phyloP scores from a whole-genome alignment of 2,888 invertebrate genomes.

The Pachydiplax longipennis region DNA sequence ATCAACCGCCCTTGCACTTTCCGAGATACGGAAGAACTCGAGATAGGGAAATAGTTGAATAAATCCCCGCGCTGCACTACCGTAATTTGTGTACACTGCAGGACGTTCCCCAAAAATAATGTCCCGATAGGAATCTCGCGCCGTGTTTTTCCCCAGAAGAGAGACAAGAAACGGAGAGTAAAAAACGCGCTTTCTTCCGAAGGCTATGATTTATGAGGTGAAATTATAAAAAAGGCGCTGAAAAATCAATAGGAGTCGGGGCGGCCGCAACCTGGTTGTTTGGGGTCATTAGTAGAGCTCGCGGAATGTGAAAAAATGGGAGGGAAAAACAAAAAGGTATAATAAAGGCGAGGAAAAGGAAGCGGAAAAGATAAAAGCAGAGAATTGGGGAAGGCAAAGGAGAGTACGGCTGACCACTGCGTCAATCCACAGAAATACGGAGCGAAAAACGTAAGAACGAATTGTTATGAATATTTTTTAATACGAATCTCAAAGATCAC shows the following conservation, averaged over 20 bases:
- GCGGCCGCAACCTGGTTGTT: not conserved
- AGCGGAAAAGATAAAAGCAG: not conserved
- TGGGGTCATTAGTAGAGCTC: constrained; percentile 28
- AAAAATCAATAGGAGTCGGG: constrained; percentile 26
- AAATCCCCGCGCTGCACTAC: not conserved
- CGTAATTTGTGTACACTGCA: constrained; percentile 28
- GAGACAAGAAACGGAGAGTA: not conserved
- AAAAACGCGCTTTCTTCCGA: not conserved
- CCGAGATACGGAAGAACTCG: no score
- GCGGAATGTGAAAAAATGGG: not conserved
- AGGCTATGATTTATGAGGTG: constrained; percentile 33
- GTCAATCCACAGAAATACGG: no score
- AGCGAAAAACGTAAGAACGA: no score
- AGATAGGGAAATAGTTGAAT: not conserved
- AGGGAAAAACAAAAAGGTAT: not conserved
- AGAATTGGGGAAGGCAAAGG: not conserved
- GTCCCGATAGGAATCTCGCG: not conserved
- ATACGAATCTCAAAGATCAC: no score
- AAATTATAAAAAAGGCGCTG: not conserved
- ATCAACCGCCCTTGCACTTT: no score
- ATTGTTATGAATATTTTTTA: no score
- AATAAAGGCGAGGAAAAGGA: not conserved
- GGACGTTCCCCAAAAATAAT: not conserved
- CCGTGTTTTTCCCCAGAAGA: not conserved
- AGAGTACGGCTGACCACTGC: not conserved